phyloP scores from a whole-genome alignment of 2,113 vertebrate genomes.

The Todiramphus chloris region DNA sequence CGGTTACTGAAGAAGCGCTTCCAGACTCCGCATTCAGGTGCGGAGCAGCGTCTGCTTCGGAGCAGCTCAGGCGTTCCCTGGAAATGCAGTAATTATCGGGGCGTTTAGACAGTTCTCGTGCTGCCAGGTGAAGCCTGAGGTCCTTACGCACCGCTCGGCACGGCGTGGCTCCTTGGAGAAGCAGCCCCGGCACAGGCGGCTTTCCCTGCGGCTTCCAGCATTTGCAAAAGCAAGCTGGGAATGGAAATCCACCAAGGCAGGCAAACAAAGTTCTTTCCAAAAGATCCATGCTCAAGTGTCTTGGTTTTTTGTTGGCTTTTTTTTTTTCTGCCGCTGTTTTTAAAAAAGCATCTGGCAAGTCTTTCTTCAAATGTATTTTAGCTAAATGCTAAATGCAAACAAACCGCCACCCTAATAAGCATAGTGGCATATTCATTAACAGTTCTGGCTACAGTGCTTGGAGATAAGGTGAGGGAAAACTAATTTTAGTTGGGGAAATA shows the following conservation, averaged over 20 bases:
- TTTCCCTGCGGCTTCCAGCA: not conserved
- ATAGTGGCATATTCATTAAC: not conserved
- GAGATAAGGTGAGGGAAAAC: not conserved
- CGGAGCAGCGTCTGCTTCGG: not conserved
- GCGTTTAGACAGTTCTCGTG: not conserved
- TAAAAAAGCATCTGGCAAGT: not conserved
- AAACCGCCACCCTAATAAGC: not conserved
- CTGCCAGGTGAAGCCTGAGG: not conserved
- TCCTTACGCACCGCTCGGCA: not conserved
- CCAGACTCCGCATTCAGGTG: fast-evolving
- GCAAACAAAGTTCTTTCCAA: not conserved
- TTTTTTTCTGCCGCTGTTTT: not conserved
- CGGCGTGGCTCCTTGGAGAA: not conserved
- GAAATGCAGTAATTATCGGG: fast-evolving
- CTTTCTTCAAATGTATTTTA: not conserved
- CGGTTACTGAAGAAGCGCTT: not conserved
- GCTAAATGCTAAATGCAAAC: not conserved
- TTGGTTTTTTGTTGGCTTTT: too few relatives aligned
- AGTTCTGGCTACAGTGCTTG: not conserved
- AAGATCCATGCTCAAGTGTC: not conserved
- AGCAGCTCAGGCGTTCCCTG: not conserved
- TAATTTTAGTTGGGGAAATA: not conserved
- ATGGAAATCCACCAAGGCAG: not conserved
- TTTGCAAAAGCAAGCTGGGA: not conserved
- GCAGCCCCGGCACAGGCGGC: not conserved